Base-by-base conservation (phyloP, 2,797 vertebrate species). In the Phylloscopus collybita region DNA sequence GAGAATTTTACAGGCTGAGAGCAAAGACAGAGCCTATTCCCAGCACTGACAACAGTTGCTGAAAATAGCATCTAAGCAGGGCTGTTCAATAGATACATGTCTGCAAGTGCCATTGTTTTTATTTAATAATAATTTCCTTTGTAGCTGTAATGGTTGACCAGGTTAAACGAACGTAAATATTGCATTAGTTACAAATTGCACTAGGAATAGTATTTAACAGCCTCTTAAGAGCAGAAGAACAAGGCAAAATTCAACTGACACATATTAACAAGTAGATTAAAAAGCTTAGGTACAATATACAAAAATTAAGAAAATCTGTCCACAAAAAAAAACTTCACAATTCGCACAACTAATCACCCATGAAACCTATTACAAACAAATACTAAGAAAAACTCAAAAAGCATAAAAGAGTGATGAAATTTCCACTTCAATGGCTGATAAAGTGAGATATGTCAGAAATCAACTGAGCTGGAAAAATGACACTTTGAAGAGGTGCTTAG, bases 341-440 rank as follows among this genome's bases (percentile, higher is more conserved):
- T 98, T 97, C 97, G 92, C 97, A 98, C 98, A 98, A 98, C 96
- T 98, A 98, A 98, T 98, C 98, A 98, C 97, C 98, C 98, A 96
- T 98, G 98, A 98, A 98, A 98, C 94, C 96, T 97, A 97, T 98
- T 98, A 98, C 97, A 98, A 98, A 98, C 98, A 98, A 98, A 98
- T 98, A 97, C 97, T 96, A 97, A 98, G 98, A 97, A 98, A 98
- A 98, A 96, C 85, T 96, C 97, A 97, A 91, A 98, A 97, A 94
- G 96, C 96, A 97, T 90, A 95, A 47, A 96, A 94, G 95, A 97
- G 88, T 97, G 98, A 98, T 98, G 97, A 97, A 97, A 98, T 98
- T 98, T 98, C 97, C 97, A 98, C 97, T 84, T 95, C 97, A 96
- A 94, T 97, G 96, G 96, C 88, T 97, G 97, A 98, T 96, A 98